Evolutionary conservation across 2,888 invertebrate genomes (phyloP).

Genomic region (Leptothorax acervorum): DNA sequence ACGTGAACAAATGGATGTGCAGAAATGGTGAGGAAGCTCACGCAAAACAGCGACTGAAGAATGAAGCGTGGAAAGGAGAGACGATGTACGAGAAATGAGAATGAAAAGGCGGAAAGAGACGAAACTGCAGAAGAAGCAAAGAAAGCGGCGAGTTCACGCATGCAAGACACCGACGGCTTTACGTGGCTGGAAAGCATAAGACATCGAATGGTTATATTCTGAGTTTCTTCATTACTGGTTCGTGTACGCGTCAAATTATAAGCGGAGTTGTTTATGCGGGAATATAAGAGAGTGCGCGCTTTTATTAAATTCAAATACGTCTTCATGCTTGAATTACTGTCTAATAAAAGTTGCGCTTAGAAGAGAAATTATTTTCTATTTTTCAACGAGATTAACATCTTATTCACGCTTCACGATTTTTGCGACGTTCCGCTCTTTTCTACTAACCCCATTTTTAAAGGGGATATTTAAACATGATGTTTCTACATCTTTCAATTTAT

Average conservation of each 20-base stretch:
- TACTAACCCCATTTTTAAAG: not conserved
- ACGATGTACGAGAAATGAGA: slow-evolving; percentile 42
- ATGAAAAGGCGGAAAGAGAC: slow-evolving; percentile 20
- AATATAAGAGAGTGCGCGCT: not conserved
- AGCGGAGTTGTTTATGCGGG: slow-evolving; percentile 35
- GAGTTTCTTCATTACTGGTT: slow-evolving; percentile 81
- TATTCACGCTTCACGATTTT: slow-evolving; percentile 12
- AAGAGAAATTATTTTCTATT: slow-evolving; percentile 34
- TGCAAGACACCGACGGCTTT: slow-evolving; percentile 75
- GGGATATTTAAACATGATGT: not conserved
- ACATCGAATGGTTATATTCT: slow-evolving; percentile 71
- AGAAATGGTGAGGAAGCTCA: not conserved
- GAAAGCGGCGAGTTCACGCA: slow-evolving; percentile 71
- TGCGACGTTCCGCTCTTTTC: not conserved
- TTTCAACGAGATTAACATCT: slow-evolving; percentile 7
- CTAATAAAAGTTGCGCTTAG: slow-evolving; percentile 3
- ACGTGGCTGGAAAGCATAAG: slow-evolving; percentile 81
- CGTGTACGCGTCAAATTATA: slow-evolving; percentile 68
- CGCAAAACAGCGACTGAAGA: slow-evolving; percentile 19
- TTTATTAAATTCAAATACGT: slow-evolving; percentile 23
- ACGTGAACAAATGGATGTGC: not conserved
- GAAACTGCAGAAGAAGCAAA: slow-evolving; percentile 24
- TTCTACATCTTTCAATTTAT: not conserved
- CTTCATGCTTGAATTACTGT: slow-evolving; percentile 1
- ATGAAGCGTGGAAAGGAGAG: not conserved